Conservation (phyloP, 2,888 invertebrate species). For the Pomacea canaliculata region DNA sequence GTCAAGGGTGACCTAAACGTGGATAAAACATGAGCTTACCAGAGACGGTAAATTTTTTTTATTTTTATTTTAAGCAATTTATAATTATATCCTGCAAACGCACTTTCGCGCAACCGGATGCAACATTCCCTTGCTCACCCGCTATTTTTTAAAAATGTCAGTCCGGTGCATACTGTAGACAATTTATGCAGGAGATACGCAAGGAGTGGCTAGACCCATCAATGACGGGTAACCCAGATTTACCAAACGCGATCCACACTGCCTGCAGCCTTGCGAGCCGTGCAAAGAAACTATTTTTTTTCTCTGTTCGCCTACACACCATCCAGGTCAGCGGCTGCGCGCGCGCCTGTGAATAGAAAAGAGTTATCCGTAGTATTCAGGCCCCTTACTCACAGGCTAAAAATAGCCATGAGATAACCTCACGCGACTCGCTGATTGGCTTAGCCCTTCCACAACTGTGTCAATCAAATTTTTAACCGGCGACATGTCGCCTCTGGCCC, state of each 20-base stretch:
- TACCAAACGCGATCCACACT: background rate
- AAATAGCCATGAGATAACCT: conserved; percentile 37
- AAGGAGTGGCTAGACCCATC: background rate
- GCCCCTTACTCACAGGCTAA: conserved; percentile 33
- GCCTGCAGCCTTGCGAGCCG: background rate
- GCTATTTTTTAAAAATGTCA: no score
- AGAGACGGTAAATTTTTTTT: no score
- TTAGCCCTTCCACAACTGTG: conserved; percentile 25
- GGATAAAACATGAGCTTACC: no score
- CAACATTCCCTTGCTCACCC: no score
- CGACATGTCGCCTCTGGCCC: conserved; percentile 31
- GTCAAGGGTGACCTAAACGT: no score
- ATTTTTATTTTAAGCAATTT: no score
- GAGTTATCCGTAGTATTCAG: conserved; percentile 30
- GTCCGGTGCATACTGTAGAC: no score
- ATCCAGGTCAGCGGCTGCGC: conserved; percentile 28
- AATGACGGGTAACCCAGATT: conserved; percentile 1
- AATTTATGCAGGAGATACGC: no score
- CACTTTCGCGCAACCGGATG: no score
- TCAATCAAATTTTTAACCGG: conserved; percentile 35
- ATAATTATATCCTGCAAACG: no score
- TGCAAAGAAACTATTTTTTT: background rate
- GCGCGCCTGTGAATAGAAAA: conserved; percentile 14
- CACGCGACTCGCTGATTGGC: conserved; percentile 30
- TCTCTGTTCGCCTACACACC: background rate